phyloP scores from a whole-genome alignment of 2,888 invertebrate genomes.

The Agrotis clavis region DNA sequence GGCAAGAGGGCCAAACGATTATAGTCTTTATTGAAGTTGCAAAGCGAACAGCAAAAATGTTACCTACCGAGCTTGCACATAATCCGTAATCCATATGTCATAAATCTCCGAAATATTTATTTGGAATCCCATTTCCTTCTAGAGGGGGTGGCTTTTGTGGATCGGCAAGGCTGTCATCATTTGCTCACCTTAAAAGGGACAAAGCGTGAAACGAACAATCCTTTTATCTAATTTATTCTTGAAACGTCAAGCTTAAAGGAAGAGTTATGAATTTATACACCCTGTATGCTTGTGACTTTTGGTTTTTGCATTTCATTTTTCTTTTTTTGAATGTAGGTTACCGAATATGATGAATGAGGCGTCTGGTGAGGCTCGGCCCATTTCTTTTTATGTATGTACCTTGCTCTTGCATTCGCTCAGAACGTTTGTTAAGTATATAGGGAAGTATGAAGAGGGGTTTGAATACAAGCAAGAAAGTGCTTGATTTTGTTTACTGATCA shows the following conservation, averaged over 20 bases:
- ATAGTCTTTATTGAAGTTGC: no score
- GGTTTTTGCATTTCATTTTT: conserved; percentile 49
- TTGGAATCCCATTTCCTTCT: conserved; percentile 12
- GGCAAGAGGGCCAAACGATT: no score
- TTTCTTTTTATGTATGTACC: conserved; percentile 45
- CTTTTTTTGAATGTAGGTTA: conserved; percentile 53
- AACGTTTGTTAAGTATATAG: conserved; percentile 40
- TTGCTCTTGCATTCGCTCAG: conserved; percentile 38
- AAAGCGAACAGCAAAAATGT: no score
- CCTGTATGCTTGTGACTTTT: conserved; percentile 48
- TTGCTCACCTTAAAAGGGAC: conserved; percentile 41
- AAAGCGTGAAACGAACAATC: conserved; percentile 49
- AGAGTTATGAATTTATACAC: conserved; percentile 49
- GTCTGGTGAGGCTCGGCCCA: conserved; percentile 39
- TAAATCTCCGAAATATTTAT: conserved; percentile 11
- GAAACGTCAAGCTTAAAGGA: conserved; percentile 35
- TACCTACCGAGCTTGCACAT: no score
- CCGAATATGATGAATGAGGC: conserved; percentile 57
- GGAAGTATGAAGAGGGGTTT: conserved; percentile 14
- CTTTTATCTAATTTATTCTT: conserved; percentile 51
- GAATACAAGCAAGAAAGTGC: conserved; percentile 2
- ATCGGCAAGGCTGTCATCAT: conserved; percentile 29
- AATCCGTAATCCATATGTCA: not conserved
- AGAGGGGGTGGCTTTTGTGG: conserved; percentile 26
- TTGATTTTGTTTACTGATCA: conserved; percentile 6